Evolutionary conservation across 2,888 invertebrate genomes (phyloP), one percentile per base, ranked within the genome.

Genomic region (Drosophila emarginata): DNA sequence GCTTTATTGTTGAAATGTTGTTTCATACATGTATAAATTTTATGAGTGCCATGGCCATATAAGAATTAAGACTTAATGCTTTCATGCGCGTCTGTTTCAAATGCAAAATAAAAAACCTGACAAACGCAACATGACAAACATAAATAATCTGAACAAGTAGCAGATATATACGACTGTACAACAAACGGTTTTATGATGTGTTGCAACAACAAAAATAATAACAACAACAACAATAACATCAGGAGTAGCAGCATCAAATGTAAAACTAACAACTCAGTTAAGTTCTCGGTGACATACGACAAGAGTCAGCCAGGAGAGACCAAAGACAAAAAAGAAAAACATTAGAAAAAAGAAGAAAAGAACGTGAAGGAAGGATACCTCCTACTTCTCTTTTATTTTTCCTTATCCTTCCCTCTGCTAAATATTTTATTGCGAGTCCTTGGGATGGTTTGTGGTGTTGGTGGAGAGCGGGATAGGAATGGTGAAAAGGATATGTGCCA

Each of bases 111-210:
- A 26, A 4, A 88, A 82, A 86, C 86, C 83, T 83, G 87, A 88
- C 88, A 88, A 83, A 88, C 88, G 86, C 88, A 83, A 83, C 82
- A 83, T 88, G 88, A 86, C 82, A 86, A 88, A 82, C 82, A 83
- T 83, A 83, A 83, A 83, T 83, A 83, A 88, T 77, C 77, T 62
- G 66, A 70, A 69, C 66, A 61, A 71, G 54, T 7, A 50, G 58
- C 14, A 23, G 32, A 32, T 32, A 32, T 32, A 32, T 32, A 21
- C 64, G 60, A n/a, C n/a, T n/a, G n/a, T 56, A 21, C 39, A 63
- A 23, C 45, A 65, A 57, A 77, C 69, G 78, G 70, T 87, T 87
- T 82, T 82, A 87, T 85, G 82, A 82, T 82, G 88, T 87, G 87
- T 69, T 70, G 64, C 79, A 77, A 51, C 60, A 72, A 61, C 64